Evolutionary conservation across 2,888 invertebrate species (phyloP).

Genomic region (Blastobasis adustella): DNA sequence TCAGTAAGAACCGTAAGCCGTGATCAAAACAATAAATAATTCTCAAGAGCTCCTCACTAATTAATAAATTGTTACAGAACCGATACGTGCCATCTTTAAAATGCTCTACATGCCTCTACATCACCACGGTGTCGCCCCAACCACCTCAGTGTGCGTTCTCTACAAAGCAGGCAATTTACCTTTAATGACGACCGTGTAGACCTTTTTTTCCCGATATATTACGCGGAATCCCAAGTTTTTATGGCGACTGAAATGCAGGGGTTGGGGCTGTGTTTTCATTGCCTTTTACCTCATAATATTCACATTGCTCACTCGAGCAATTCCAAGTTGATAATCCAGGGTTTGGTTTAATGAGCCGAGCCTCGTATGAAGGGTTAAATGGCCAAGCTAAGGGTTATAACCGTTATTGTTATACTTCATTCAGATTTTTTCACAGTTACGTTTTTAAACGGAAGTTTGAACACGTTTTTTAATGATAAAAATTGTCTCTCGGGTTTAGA

Average conservation of each 20-base stretch:
- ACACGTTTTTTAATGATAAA: too few species aligned
- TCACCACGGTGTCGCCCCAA: slow-evolving; percentile 30
- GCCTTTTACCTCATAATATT: slow-evolving; percentile 65
- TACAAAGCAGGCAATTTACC: slow-evolving; percentile 63
- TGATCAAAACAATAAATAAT: too few species aligned
- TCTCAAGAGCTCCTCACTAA: too few species aligned
- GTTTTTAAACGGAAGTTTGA: slow-evolving; percentile 6
- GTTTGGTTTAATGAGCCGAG: slow-evolving; percentile 55
- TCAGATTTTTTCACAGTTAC: slow-evolving; percentile 41
- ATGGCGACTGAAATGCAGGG: slow-evolving; percentile 59
- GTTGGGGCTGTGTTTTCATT: slow-evolving; percentile 61
- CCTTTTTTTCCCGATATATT: slow-evolving; percentile 63
- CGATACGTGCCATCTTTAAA: too few species aligned
- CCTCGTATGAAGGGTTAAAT: slow-evolving; percentile 52
- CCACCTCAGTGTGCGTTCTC: slow-evolving; percentile 2
- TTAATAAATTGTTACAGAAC: too few species aligned
- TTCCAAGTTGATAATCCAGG: slow-evolving; percentile 66
- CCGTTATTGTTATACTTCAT: slow-evolving; percentile 21
- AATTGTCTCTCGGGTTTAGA: too few species aligned
- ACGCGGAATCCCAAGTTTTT: slow-evolving; percentile 61
- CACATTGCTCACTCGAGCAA: slow-evolving; percentile 57
- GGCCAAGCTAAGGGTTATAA: slow-evolving; percentile 24
- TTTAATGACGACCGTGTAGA: slow-evolving; percentile 61
- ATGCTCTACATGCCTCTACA: slow-evolving; percentile 30
- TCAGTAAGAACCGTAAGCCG: too few species aligned